These are phyloP conservation scores for Patagioenas fasciata DNA, from an alignment of 2,113 vertebrate species.

Conservation along the genomic window DNA sequence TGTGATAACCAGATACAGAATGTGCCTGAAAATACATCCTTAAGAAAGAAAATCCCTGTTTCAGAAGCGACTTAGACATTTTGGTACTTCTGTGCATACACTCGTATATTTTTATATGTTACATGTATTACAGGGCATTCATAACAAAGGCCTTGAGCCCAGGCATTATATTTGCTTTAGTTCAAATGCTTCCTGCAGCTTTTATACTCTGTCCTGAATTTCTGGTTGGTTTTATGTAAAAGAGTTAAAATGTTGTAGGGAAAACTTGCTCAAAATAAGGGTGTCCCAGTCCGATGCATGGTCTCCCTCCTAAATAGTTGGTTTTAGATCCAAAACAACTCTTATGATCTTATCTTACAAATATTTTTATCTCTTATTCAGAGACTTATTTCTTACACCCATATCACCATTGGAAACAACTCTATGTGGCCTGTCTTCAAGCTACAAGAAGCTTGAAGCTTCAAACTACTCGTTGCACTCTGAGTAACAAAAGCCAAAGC, in stretches of 20 bases:
- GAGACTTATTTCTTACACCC: neutral
- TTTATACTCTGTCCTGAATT: neutral
- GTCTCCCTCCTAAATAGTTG: neutral
- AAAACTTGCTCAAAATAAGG: neutral
- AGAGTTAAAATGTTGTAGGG: neutral
- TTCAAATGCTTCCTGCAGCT: neutral
- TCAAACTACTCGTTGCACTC: neutral
- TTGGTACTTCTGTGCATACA: neutral
- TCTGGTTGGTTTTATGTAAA: neutral
- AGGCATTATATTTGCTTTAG: neutral
- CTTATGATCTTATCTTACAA: neutral
- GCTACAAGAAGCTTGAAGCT: no score
- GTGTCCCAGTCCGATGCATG: neutral
- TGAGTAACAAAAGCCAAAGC: neutral
- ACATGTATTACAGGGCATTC: neutral
- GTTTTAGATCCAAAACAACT: neutral
- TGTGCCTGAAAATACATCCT: rapidly evolving
- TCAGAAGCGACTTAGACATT: rapidly evolving
- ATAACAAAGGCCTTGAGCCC: neutral
- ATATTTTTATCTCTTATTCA: neutral
- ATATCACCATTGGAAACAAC: neutral
- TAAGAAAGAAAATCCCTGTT: neutral
- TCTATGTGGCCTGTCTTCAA: neutral
- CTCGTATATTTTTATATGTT: neutral
- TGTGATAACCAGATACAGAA: neutral